Evolutionary conservation across 2,113 vertebrate genomes (phyloP), one percentile per base, ranked within the genome.

Genomic region (Miniopterus natalensis): DNA sequence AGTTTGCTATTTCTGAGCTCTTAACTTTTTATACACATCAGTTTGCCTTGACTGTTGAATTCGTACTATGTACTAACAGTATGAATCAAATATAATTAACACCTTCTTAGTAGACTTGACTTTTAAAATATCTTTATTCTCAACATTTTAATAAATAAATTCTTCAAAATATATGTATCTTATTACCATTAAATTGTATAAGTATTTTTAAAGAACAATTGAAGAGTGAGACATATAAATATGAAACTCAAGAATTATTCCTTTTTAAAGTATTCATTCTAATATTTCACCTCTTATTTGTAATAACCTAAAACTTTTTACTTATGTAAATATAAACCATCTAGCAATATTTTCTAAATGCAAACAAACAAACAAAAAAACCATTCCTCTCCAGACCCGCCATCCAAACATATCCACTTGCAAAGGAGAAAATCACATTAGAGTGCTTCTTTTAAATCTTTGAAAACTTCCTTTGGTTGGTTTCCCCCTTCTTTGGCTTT

Each of bases 71-170:
- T 27, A 61, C 2, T 42, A 79, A 47, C 49, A 84, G 14, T 49
- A 51, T 79, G 57, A 90, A 36, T 83, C 0, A 78, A 91, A 71
- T 57, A 57, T 27, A 80, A 71, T 88, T 68, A 90, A 10, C 21
- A 84, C 40, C 21, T 63, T 31, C 8, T 71, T 78, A n/a, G 6
- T 20, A 85, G n/a, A 81, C 7, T 73, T 75, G 29, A 59, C 9
- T 79, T 73, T 91, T 2, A 36, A 71, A 18, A 27, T 36, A 5
- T 4, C 36, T 70, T 75, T 45, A 49, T 65, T 70, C 27, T 80
- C 27, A 91, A 92, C 57, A 47, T 36, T 88, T 81, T 77, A 71
- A 70, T 90, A 51, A 89, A 79, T 83, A 42, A 83, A 78, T 78
- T 74, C 12, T 80, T 88, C 31, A 31, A 88, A 93, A 47, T 65